These are phyloP conservation scores for Zhengitettix transpicula DNA, from an alignment of 2,888 invertebrate species.

Conservation along the genomic window DNA sequence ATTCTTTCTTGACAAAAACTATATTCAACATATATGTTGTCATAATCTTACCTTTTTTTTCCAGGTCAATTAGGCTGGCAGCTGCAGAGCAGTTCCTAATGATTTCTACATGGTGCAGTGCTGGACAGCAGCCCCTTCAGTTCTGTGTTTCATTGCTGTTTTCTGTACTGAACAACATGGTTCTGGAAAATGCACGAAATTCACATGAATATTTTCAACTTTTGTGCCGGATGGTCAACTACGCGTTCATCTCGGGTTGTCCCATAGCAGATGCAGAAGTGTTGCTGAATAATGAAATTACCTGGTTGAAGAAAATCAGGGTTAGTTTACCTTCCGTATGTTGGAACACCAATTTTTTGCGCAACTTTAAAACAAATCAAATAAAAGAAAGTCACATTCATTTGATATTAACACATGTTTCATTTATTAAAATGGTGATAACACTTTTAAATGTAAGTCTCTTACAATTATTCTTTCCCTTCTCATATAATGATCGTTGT, in stretches of 20 bases:
- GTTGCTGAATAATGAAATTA: conserved; percentile 54
- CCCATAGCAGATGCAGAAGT: conserved; percentile 51
- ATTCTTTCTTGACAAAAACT: too few relatives aligned
- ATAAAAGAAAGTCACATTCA: too few relatives aligned
- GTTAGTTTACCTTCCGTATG: conserved; percentile 19
- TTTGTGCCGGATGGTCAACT: conserved; percentile 49
- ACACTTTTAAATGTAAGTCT: too few relatives aligned
- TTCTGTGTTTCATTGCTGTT: conserved; percentile 50
- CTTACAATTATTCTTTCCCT: too few relatives aligned
- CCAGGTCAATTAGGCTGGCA: conserved; percentile 45
- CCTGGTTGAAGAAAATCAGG: conserved; percentile 53
- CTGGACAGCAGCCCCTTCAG: conserved; percentile 38
- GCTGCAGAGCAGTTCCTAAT: conserved; percentile 72
- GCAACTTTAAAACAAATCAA: too few relatives aligned
- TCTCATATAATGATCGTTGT: too few relatives aligned
- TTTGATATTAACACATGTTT: too few relatives aligned
- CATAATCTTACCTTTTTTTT: background rate
- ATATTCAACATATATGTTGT: background rate
- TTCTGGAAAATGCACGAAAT: conserved; percentile 50
- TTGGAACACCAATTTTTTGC: too few relatives aligned
- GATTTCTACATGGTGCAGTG: conserved; percentile 67
- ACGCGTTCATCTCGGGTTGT: conserved; percentile 46
- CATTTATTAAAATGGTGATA: too few relatives aligned
- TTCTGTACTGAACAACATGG: conserved; percentile 43
- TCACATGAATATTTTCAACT: conserved; percentile 65